phyloP scores from a whole-genome alignment of 2,797 vertebrate genomes.

The Acanthurus tractus region DNA sequence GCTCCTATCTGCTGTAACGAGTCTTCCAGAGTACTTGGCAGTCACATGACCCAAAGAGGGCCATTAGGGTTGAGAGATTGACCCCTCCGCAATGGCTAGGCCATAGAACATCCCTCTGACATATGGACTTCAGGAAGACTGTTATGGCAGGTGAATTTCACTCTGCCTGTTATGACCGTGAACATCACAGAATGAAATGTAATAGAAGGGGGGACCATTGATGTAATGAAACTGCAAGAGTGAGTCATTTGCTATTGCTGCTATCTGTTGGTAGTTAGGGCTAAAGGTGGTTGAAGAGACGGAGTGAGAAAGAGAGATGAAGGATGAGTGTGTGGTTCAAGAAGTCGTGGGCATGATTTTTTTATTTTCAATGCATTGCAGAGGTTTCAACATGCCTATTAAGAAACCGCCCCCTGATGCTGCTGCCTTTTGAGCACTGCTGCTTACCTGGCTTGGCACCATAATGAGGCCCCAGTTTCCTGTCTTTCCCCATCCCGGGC shows the following conservation, averaged over 20 bases:
- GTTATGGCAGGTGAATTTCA: constrained; percentile 78
- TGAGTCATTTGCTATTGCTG: constrained; percentile 68
- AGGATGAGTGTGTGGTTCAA: constrained; percentile 5
- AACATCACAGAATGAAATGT: constrained; percentile 71
- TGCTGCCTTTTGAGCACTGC: constrained; percentile 31
- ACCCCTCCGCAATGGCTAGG: constrained; percentile 72
- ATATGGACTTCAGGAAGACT: constrained; percentile 77
- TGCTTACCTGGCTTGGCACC: constrained; percentile 58
- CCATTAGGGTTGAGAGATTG: constrained; percentile 84
- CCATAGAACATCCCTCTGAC: constrained; percentile 74
- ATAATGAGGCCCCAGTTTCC: constrained; percentile 51
- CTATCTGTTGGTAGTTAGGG: constrained; percentile 57
- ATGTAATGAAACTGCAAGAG: constrained; percentile 72
- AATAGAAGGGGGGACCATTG: constrained; percentile 71
- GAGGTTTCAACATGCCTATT: constrained; percentile 14
- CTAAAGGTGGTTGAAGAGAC: constrained; percentile 41
- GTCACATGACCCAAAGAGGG: constrained; percentile 79
- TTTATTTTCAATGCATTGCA: not conserved
- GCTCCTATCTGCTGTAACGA: constrained; percentile 82
- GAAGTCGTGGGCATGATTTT: not conserved
- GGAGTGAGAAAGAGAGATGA: constrained; percentile 15
- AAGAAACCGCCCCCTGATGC: constrained; percentile 23
- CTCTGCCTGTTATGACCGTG: constrained; percentile 73
- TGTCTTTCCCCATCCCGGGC: constrained; percentile 41
- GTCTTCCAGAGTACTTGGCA: constrained; percentile 72